Conservation (phyloP, 2,797 vertebrate species). For the Pagetopsis macropterus region DNA sequence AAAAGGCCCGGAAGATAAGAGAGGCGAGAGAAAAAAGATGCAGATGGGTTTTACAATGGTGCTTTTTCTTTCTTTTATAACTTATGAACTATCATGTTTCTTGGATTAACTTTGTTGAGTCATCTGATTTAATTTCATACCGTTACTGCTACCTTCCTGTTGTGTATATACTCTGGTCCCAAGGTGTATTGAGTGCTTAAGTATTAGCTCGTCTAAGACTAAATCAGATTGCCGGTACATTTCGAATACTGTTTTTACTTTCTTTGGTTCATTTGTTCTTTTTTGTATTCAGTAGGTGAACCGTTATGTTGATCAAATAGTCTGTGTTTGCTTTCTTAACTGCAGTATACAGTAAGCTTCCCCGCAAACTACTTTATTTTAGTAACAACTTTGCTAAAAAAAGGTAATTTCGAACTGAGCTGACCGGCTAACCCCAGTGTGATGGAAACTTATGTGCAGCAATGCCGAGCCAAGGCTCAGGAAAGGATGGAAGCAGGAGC, state of each 20-base stretch:
- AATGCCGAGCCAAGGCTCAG: no score
- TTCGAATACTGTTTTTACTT: neutral
- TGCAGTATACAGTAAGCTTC: neutral
- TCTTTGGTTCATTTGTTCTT: neutral
- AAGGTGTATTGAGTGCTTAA: neutral
- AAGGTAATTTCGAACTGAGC: neutral
- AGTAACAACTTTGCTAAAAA: neutral
- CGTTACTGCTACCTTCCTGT: neutral
- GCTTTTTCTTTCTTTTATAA: conserved; percentile 1
- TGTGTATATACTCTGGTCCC: neutral
- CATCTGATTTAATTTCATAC: neutral
- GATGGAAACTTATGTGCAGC: no score
- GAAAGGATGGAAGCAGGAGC: no score
- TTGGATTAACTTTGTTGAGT: neutral
- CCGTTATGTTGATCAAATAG: no score
- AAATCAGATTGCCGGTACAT: no score
- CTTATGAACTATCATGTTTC: neutral
- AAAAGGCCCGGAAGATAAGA: conserved; percentile 23
- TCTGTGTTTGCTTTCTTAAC: no score
- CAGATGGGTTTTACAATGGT: neutral
- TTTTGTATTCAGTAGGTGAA: no score
- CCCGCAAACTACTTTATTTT: neutral
- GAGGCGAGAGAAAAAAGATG: conserved; percentile 1
- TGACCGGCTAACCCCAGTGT: neutral
- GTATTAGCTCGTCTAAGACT: no score